Evolutionary conservation across 2,888 invertebrate genomes (phyloP).

Genomic region (Agrypnus murinus): DNA sequence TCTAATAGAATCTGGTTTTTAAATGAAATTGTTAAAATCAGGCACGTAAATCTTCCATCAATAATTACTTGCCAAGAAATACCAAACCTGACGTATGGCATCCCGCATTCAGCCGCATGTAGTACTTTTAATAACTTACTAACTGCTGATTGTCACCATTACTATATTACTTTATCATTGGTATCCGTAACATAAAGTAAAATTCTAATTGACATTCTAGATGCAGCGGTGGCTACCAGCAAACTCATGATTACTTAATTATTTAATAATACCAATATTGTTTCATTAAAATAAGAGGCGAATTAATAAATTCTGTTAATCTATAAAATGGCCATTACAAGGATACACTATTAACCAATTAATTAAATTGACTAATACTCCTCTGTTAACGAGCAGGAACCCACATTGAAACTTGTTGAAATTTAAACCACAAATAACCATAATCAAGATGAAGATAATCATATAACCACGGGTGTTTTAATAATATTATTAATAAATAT

Average conservation of each 20-base stretch:
- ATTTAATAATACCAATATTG: background rate
- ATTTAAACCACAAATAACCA: slow-evolving; percentile 3
- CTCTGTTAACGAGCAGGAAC: background rate
- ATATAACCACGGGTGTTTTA: background rate
- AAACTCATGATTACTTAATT: background rate
- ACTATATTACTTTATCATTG: too few relatives aligned
- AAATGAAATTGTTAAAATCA: too few relatives aligned
- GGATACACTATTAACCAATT: background rate
- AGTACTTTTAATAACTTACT: too few relatives aligned
- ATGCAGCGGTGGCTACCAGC: too few relatives aligned
- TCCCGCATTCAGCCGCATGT: too few relatives aligned
- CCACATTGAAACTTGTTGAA: slow-evolving; percentile 7
- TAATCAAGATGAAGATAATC: background rate
- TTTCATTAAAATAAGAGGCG: background rate
- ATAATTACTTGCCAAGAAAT: too few relatives aligned
- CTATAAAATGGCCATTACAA: background rate
- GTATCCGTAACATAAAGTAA: too few relatives aligned
- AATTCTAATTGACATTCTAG: too few relatives aligned
- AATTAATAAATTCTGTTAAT: slow-evolving; percentile 1
- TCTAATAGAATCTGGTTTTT: too few relatives aligned
- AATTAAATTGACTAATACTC: background rate
- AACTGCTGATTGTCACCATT: too few relatives aligned
- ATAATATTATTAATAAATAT: background rate
- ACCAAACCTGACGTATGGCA: too few relatives aligned
- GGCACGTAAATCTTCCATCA: too few relatives aligned